These are phyloP conservation scores for Adineta ricciae DNA, from an alignment of 2,888 invertebrate species.

Conservation along the genomic window DNA sequence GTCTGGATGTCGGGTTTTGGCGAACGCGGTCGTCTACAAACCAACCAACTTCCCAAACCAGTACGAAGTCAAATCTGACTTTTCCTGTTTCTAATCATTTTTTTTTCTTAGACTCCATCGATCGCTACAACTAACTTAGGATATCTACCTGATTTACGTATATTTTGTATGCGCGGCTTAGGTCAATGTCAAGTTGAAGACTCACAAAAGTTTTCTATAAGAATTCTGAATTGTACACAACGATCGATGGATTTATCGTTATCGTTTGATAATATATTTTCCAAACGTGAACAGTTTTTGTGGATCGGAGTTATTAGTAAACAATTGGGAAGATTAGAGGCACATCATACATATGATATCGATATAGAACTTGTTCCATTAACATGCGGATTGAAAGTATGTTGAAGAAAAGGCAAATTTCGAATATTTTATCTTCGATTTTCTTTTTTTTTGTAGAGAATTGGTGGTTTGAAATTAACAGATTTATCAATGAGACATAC, in stretches of 20 bases:
- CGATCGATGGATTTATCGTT: not conserved
- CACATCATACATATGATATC: not conserved
- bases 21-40: slow-evolving; percentile 87
- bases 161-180: not conserved
- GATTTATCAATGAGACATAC: slow-evolving; percentile 8
- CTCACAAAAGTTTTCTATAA: not conserved
- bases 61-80: too few relatives aligned
- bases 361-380: slow-evolving; percentile 8
- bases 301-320: slow-evolving; percentile 1
- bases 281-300: not conserved
- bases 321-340: slow-evolving; percentile 4
- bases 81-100: too few relatives aligned
- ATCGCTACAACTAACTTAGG: not conserved
- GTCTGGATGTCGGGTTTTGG: slow-evolving; percentile 94
- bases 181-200: not conserved
- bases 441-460: not conserved
- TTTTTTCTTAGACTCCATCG: not conserved
- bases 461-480: slow-evolving; percentile 2
- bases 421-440: too few relatives aligned
- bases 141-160: slow-evolving; percentile 6
- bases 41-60: slow-evolving; percentile 80
- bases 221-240: slow-evolving; percentile 16
- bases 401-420: too few relatives aligned
- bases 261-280: not conserved
- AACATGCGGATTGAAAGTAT: slow-evolving; percentile 14